Conservation (phyloP, 2,797 vertebrate species). For the Pseudomugil gertrudae region DNA sequence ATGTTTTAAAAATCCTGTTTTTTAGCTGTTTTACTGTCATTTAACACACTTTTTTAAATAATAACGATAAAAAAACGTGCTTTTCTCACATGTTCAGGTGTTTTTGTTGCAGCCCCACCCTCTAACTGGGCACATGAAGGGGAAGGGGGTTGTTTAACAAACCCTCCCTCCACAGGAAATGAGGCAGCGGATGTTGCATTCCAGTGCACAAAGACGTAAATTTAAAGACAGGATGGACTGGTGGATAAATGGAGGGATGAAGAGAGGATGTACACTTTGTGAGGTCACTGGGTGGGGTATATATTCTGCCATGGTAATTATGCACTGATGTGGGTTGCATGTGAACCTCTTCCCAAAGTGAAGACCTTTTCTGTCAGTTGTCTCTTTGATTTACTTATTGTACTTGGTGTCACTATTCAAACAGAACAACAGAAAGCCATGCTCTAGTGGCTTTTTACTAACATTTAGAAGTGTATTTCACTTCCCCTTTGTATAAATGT, state of each 20-base stretch:
- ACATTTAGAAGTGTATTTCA: background rate
- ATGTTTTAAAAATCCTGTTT: background rate
- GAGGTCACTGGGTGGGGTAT: slow-evolving; percentile 47
- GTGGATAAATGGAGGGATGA: slow-evolving; percentile 10
- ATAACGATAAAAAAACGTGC: background rate
- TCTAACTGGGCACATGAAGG: slow-evolving; percentile 22
- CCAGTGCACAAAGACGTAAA: slow-evolving; percentile 44
- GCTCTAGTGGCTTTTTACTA: background rate
- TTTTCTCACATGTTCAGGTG: slow-evolving; percentile 18
- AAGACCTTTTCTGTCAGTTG: background rate
- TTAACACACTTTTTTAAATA: background rate
- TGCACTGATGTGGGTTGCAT: slow-evolving; percentile 13
- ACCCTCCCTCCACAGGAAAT: slow-evolving; percentile 74
- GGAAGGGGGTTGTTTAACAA: slow-evolving; percentile 1
- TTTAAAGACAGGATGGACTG: slow-evolving; percentile 56
- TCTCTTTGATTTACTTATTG: background rate
- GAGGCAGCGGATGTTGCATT: slow-evolving; percentile 73
- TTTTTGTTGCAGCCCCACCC: slow-evolving; percentile 24
- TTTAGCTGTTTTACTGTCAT: background rate
- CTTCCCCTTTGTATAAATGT: background rate
- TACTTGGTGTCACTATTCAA: background rate
- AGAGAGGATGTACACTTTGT: slow-evolving; percentile 28
- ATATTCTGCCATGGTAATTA: slow-evolving; percentile 15
- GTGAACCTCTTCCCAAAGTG: slow-evolving; percentile 4
- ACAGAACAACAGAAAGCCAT: background rate